A percentile compares a stretch with the other conserved stretches of the same genome.
These are phyloP conservation scores for Alosa sapidissima DNA, from an alignment of 2,797 vertebrate species.

Conservation along the genomic window DNA sequence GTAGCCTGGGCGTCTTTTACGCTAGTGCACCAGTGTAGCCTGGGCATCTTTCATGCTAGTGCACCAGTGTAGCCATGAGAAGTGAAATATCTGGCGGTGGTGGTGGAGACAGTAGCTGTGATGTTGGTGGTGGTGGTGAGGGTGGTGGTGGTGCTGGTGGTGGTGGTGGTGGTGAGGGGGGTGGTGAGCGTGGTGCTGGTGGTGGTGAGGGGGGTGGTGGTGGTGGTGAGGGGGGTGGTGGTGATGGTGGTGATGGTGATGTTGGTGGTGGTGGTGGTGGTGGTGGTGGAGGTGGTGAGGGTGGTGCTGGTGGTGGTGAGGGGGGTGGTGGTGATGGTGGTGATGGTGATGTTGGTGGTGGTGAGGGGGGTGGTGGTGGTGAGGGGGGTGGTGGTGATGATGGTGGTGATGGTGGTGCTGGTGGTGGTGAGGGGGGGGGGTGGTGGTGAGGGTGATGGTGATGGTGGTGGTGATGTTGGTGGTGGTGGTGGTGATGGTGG, in stretches of 20 bases:
- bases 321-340: neutral
- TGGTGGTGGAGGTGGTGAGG: neutral
- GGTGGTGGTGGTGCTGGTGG: too few relatives aligned
- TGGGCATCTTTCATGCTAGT: neutral
- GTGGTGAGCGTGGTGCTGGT: neutral
- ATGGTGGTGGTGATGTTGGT: neutral
- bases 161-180: neutral
- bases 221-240: neutral
- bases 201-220: neutral
- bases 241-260: neutral
- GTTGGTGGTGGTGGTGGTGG: neutral
- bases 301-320: neutral
- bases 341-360: neutral
- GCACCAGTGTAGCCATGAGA: neutral
- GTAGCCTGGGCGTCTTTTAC: neutral
- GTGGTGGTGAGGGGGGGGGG: neutral
- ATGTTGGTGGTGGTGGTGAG: neutral
- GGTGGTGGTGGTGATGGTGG: neutral
- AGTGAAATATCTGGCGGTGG: neutral
- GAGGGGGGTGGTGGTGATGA: neutral
- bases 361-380: neutral
- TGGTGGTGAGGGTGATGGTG: neutral
- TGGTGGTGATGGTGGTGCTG: neutral
- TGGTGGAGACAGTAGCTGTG: neutral
- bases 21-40: neutral